These are phyloP conservation scores for Tenthredo scrophulariae DNA, from an alignment of 2,888 invertebrate genomes.

Conservation along the genomic window DNA sequence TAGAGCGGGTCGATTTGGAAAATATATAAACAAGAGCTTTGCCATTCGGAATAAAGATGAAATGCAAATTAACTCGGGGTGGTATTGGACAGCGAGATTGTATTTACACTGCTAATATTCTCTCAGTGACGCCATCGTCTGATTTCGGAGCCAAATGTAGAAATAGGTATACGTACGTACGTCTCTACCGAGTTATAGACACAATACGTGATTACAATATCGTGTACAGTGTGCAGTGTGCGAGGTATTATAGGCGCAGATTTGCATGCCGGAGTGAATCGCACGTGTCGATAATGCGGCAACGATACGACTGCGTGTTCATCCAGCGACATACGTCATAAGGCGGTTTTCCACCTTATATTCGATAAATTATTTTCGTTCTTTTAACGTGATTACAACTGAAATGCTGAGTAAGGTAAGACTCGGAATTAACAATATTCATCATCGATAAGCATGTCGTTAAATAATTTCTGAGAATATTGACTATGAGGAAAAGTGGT, in stretches of 20 bases:
- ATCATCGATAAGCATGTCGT: neutral
- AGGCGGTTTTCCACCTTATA: neutral
- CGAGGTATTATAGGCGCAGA: neutral
- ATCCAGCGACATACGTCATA: neutral
- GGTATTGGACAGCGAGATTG: neutral
- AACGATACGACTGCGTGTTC: neutral
- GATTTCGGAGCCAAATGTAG: conserved; percentile 19
- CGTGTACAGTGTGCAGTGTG: neutral
- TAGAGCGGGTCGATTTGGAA: neutral
- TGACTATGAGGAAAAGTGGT: neutral
- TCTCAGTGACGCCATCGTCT: conserved; percentile 11
- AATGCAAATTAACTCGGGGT: neutral
- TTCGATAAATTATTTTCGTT: neutral
- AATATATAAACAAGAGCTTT: neutral
- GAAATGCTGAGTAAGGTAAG: neutral
- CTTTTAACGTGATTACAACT: neutral
- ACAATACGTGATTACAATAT: conserved; percentile 18
- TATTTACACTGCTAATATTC: neutral
- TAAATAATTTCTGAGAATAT: neutral
- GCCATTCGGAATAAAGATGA: neutral
- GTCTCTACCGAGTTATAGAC: neutral
- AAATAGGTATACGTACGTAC: neutral
- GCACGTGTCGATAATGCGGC: neutral
- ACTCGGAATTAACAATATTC: neutral
- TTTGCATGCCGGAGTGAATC: neutral